Conservation (phyloP, 2,113 vertebrate genomes). For the Fulica atra region DNA sequence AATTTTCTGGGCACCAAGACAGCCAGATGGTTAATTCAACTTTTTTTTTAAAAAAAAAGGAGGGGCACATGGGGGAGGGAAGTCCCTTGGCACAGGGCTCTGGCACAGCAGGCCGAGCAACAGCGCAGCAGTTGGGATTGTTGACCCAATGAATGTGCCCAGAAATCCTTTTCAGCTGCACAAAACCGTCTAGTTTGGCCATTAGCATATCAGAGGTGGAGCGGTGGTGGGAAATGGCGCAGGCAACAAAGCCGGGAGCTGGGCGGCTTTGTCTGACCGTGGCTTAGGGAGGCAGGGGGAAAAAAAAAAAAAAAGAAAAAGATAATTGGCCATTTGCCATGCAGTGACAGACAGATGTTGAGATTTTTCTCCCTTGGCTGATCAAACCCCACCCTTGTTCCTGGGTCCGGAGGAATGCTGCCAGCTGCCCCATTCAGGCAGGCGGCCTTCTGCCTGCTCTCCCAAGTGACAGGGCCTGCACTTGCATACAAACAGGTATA, state of each 20-base stretch:
- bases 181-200: slow-evolving; percentile 60
- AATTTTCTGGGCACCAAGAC: slow-evolving; percentile 17
- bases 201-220: slow-evolving; percentile 83
- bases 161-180: slow-evolving; percentile 72
- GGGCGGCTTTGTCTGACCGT: slow-evolving; percentile 71
- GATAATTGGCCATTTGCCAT: slow-evolving; percentile 69
- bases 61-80: neutral
- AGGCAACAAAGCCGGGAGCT: slow-evolving; percentile 63
- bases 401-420: neutral
- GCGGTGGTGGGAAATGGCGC: slow-evolving; percentile 80
- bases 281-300: slow-evolving; percentile 75
- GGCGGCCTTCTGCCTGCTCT: neutral
- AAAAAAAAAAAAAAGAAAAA: slow-evolving; percentile 74
- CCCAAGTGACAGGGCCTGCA: neutral
- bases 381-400: neutral
- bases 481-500: neutral
- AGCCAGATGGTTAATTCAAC: slow-evolving; percentile 67
- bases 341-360: slow-evolving; percentile 75
- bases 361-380: slow-evolving; percentile 59
- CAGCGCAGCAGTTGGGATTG: slow-evolving; percentile 53
- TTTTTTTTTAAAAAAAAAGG: neutral
- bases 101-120: slow-evolving; percentile 43
- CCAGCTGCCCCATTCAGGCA: neutral
- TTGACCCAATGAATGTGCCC: slow-evolving; percentile 64
- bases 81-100: neutral